Conservation (phyloP, 2,113 vertebrate species). For the Oceanites oceanicus region DNA sequence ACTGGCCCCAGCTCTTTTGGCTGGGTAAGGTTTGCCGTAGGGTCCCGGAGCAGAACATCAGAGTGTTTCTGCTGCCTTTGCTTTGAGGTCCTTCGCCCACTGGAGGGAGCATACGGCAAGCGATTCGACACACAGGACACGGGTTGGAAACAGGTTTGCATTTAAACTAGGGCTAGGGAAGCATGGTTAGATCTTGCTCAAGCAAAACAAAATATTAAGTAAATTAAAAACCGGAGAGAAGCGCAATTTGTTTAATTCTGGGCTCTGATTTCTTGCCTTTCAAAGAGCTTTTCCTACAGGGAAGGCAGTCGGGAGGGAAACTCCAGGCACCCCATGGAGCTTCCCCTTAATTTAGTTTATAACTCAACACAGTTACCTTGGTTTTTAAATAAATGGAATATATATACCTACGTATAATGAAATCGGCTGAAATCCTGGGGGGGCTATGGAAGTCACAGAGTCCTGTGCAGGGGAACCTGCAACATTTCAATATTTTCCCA, state of each 20-base stretch:
- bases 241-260: accelerated
- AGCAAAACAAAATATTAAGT: not conserved
- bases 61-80: not conserved
- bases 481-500: not conserved
- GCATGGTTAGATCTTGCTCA: accelerated
- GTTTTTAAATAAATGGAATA: not conserved
- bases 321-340: not conserved
- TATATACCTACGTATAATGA: accelerated
- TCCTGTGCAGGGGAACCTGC: not conserved
- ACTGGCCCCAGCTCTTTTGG: no score
- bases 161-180: not conserved
- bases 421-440: not conserved
- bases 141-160: not conserved
- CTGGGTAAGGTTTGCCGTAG: accelerated
- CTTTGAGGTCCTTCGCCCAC: slow-evolving; percentile 23
- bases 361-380: not conserved
- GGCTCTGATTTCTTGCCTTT: not conserved
- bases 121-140: not conserved
- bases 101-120: slow-evolving; percentile 54
- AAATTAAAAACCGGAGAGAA: accelerated
- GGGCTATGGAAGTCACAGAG: accelerated
- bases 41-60: not conserved
- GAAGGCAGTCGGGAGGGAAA: not conserved
- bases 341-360: not conserved
- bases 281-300: not conserved